phyloP scores from a whole-genome alignment of 1,140 invertebrate genomes.

The Diploscapter pachys region DNA sequence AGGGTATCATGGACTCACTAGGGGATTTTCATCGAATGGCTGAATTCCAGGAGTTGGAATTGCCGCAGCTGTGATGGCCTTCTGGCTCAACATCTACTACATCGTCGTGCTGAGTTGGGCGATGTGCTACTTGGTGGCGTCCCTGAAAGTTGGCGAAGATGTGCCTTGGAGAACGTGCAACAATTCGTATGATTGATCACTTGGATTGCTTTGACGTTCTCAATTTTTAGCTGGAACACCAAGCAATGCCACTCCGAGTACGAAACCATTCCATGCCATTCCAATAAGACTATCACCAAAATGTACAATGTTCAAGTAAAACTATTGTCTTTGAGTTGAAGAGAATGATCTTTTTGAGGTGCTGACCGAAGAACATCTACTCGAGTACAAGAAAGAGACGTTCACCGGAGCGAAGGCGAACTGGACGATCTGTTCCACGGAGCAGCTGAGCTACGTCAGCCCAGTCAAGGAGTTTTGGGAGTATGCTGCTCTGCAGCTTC shows the following conservation, averaged over 20 bases:
- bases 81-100: slow-evolving; percentile 98
- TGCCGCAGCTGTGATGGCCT: slow-evolving; percentile 94
- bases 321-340: background rate
- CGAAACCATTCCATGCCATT: slow-evolving; percentile 56
- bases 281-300: slow-evolving; percentile 53
- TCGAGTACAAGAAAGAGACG: slow-evolving; percentile 60
- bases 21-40: background rate
- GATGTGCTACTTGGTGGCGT: slow-evolving; percentile 92
- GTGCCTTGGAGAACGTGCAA: slow-evolving; percentile 91
- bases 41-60: slow-evolving; percentile 74
- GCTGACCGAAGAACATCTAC: slow-evolving; percentile 53
- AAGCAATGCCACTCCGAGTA: slow-evolving; percentile 64
- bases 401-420: slow-evolving; percentile 57
- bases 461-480: slow-evolving; percentile 96
- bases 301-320: slow-evolving; percentile 57
- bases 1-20: slow-evolving; percentile 67
- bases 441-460: slow-evolving; percentile 51
- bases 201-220: slow-evolving; percentile 30
- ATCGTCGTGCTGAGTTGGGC: slow-evolving; percentile 98
- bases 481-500: slow-evolving; percentile 63
- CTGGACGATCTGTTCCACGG: slow-evolving; percentile 50
- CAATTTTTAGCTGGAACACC: slow-evolving; percentile 70
- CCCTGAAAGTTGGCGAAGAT: slow-evolving; percentile 70
- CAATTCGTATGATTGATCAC: slow-evolving; percentile 70
- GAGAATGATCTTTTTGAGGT: slow-evolving; percentile 10